Conservation (phyloP, 2,797 vertebrate species). For the Chaetodon trifasciatus region DNA sequence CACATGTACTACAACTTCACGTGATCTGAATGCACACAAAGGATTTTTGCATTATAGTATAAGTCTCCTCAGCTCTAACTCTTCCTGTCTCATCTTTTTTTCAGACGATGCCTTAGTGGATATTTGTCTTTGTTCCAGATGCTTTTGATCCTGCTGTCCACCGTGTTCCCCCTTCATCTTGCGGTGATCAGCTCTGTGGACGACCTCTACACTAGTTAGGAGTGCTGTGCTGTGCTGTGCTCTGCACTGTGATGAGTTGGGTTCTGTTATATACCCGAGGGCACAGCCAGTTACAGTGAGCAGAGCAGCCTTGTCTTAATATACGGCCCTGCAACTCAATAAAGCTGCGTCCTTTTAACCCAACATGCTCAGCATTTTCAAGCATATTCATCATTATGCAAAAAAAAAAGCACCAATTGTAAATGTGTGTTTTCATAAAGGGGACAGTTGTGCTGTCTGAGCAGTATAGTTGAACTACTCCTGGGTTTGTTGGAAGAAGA, state of each 20-base stretch:
- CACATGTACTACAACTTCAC: not conserved
- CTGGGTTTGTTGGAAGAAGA: conserved; percentile 34
- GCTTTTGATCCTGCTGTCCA: conserved; percentile 75
- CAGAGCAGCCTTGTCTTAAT: conserved; percentile 51
- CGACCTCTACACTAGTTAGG: conserved; percentile 62
- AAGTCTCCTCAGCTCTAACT: conserved; percentile 14
- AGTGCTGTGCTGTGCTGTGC: conserved; percentile 36
- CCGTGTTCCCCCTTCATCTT: conserved; percentile 27
- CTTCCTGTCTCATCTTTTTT: conserved; percentile 45
- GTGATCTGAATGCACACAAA: conserved; percentile 49
- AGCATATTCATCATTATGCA: conserved; percentile 36
- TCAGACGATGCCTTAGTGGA: conserved; percentile 48
- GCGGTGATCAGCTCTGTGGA: conserved; percentile 55
- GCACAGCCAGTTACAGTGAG: not conserved
- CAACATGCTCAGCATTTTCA: conserved; percentile 60
- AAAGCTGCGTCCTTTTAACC: conserved; percentile 34
- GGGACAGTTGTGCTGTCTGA: conserved; percentile 32
- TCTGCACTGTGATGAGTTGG: conserved; percentile 51
- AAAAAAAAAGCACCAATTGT: conserved; percentile 26
- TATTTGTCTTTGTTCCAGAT: conserved; percentile 61
- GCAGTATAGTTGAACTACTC: conserved; percentile 24
- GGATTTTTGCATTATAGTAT: conserved; percentile 32
- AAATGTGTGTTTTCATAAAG: conserved; percentile 38
- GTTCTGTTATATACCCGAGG: conserved; percentile 51
- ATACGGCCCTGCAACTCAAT: conserved; percentile 32